phyloP scores from a whole-genome alignment of 2,888 invertebrate genomes.

The Torymus aiolomorphi region DNA sequence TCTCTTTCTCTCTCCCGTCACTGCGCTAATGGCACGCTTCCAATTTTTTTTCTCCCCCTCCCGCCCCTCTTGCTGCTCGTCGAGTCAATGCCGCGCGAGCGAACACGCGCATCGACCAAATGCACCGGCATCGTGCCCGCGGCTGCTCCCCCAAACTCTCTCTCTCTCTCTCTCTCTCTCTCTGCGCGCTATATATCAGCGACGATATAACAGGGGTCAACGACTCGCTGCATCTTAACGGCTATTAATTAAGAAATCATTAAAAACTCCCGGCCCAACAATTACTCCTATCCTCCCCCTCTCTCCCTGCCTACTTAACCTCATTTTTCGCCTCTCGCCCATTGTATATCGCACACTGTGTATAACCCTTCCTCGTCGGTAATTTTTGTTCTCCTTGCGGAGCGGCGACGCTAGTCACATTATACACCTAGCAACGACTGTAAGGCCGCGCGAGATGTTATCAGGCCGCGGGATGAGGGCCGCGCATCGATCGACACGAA shows the following conservation, averaged over 20 bases:
- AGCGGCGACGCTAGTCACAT: neutral
- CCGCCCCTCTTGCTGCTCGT: neutral
- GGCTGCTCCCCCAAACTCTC: neutral
- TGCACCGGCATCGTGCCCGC: too few relatives aligned
- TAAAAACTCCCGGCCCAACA: slow-evolving; percentile 1
- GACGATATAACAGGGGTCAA: slow-evolving; percentile 13
- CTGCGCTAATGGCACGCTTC: slow-evolving; percentile 37
- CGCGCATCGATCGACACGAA: too few relatives aligned
- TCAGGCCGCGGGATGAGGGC: too few relatives aligned
- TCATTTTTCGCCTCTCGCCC: neutral
- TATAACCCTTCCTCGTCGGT: neutral
- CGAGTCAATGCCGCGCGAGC: slow-evolving; percentile 8
- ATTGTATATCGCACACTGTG: too few relatives aligned
- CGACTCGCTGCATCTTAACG: slow-evolving; percentile 27
- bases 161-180: too few relatives aligned
- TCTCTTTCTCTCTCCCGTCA: too few relatives aligned
- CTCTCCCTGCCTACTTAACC: neutral
- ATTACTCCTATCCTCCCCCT: neutral
- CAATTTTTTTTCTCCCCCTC: slow-evolving; percentile 31
- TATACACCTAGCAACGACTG: too few relatives aligned
- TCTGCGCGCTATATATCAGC: too few relatives aligned
- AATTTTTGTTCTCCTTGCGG: neutral
- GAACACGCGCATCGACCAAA: neutral
- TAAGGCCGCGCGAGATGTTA: too few relatives aligned
- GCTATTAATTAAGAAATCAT: slow-evolving; percentile 44